A percentile compares a stretch with the other conserved stretches of the same genome.
These are phyloP conservation scores for Cryptus armator DNA, from an alignment of 2,888 invertebrate genomes.

Conservation along the genomic window DNA sequence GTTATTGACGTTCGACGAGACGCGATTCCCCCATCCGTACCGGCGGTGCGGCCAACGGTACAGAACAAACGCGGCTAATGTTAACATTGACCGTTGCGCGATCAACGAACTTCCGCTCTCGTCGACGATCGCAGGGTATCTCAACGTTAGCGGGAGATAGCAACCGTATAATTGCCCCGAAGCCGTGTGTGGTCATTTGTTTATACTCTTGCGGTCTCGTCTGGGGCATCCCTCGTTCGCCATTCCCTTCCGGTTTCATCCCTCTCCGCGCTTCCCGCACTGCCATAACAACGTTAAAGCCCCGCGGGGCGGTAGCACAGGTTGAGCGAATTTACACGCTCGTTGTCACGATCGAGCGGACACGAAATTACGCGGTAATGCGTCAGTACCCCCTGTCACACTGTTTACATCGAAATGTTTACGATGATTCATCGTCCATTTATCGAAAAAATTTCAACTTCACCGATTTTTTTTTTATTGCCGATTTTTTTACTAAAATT, in stretches of 20 bases:
- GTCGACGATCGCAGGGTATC: constrained; percentile 22
- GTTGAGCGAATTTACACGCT: constrained; percentile 72
- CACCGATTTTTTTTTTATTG: background rate
- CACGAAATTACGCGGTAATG: constrained; percentile 63
- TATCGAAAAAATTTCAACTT: constrained; percentile 34
- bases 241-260: constrained; percentile 30
- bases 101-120: constrained; percentile 21
- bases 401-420: constrained; percentile 22
- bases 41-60: constrained; percentile 37
- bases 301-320: constrained; percentile 28
- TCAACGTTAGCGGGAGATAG: constrained; percentile 42
- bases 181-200: constrained; percentile 68
- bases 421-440: background rate
- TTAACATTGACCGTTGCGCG: constrained; percentile 69
- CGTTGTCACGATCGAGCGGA: constrained; percentile 71
- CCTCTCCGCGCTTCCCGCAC: constrained; percentile 1
- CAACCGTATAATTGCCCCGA: constrained; percentile 68
- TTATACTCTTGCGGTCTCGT: constrained; percentile 70
- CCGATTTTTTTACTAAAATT: background rate
- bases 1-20: constrained; percentile 63
- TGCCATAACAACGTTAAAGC: constrained; percentile 39
- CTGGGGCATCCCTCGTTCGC: constrained; percentile 44
- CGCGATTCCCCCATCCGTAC: background rate
- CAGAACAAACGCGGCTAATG: constrained; percentile 73
- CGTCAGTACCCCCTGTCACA: constrained; percentile 22